phyloP scores from a whole-genome alignment of 2,113 vertebrate genomes.

The Dasyprocta punctata region DNA sequence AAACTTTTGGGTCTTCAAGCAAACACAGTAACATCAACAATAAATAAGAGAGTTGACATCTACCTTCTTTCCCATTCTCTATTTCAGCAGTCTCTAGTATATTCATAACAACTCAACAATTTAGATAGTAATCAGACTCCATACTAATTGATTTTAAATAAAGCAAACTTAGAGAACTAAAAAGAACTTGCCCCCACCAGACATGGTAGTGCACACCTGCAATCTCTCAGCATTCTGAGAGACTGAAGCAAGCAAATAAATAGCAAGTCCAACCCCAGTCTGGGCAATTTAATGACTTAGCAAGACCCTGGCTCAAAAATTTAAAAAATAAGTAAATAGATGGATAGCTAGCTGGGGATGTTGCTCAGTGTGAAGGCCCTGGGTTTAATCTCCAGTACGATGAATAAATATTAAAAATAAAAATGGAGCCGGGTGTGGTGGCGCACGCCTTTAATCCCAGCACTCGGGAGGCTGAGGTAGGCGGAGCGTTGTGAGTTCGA shows the following conservation, averaged over 20 bases:
- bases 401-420: not conserved
- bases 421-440: too few relatives aligned
- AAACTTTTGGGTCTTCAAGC: not conserved
- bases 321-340: not conserved
- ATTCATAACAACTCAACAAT: conserved; percentile 11
- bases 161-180: not conserved
- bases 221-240: not conserved
- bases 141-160: conserved; percentile 19
- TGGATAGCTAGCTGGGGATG: too few relatives aligned
- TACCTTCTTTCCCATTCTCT: not conserved
- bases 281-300: not conserved
- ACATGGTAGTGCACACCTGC: not conserved
- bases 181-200: not conserved
- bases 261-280: not conserved
- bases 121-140: not conserved
- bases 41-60: not conserved
- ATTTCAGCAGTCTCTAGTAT: conserved; percentile 7
- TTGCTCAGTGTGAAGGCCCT: not conserved
- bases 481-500: too few relatives aligned
- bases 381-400: not conserved
- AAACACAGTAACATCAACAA: conserved; percentile 10
- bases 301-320: not conserved
- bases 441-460: too few relatives aligned
- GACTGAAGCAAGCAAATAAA: not conserved
- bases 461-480: too few relatives aligned